Base-by-base conservation (phyloP, 1,140 invertebrate species). In the Archegozetes longisetosus region DNA sequence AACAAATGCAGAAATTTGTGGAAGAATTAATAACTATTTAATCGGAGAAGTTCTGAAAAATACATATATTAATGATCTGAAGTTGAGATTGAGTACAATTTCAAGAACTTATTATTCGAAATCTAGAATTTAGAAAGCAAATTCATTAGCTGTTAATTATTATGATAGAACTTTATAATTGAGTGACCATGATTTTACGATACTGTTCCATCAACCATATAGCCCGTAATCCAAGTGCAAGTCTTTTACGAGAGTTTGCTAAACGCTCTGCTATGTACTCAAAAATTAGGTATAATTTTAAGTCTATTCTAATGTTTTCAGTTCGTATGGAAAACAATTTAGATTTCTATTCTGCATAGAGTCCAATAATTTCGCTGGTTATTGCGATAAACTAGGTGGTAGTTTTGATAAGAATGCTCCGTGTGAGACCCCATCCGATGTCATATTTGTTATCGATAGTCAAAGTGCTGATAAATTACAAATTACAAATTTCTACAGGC, bases 381-480 rank as follows among this genome's bases (percentile, higher is more conserved):
- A 50, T 26, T 58, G 57, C 23, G 17, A 20, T n/a, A 49, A 47
- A 58, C 48, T 47, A 2, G n/a, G 40, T 3, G 55, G 55, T n/a
- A 49, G 13, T 20, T 24, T 58, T 9, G 57, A 50, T 26, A 48
- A 60, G 26, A 60, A 24, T 57, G 17, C 47, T 12, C 60, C 53
- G 4, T 60, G 58, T 27, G 61, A 62, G 32, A 62, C 56, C 14
- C 57, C 61, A 26, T 51, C 51, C 3, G 61, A 62, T 60, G n/a
- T 62, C 14, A 54, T 62, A 26, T 51, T 60, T 24, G 32, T 55
- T 12, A 24, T 62, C 22, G 61, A 62, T 17, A 17, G 32, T 48
- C 50, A 23, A 9, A 51, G 50, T 14, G 20, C 4, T 4, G 51
- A 60, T n/a, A 27, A 60, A 22, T 2, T 60, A 2, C n/a, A n/a